These are phyloP conservation scores for Epinotia brunnichana DNA, from an alignment of 2,888 invertebrate species.

Conservation along the genomic window DNA sequence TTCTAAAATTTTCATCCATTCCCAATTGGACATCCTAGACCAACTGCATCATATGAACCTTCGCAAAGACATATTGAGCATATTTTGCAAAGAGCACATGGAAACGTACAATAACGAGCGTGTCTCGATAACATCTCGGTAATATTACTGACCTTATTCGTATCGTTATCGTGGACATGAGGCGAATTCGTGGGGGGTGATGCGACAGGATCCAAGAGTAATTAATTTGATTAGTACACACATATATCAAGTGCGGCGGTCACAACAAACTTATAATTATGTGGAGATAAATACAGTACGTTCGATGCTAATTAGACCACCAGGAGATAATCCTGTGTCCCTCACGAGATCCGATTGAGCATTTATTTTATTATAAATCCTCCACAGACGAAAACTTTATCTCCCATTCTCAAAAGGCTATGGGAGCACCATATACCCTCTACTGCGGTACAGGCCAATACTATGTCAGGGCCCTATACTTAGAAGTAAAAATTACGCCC, in stretches of 20 bases:
- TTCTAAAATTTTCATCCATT: too few species aligned
- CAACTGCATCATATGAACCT: not conserved
- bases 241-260: slow-evolving; percentile 9
- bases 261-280: slow-evolving; percentile 31
- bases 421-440: too few species aligned
- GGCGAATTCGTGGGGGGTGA: slow-evolving; percentile 77
- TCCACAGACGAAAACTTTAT: too few species aligned
- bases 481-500: too few species aligned
- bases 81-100: slow-evolving; percentile 53
- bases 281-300: slow-evolving; percentile 28
- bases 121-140: slow-evolving; percentile 57
- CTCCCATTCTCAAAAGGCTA: too few species aligned
- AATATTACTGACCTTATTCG: slow-evolving; percentile 60
- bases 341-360: not conserved
- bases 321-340: slow-evolving; percentile 14
- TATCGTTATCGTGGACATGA: slow-evolving; percentile 70
- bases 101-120: slow-evolving; percentile 60
- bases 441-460: too few species aligned
- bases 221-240: slow-evolving; percentile 23
- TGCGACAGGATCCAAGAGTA: slow-evolving; percentile 48
- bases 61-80: slow-evolving; percentile 32
- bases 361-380: not conserved
- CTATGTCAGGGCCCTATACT: too few species aligned
- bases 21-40: too few species aligned
- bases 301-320: slow-evolving; percentile 17